Evolutionary conservation across 1,140 invertebrate genomes (phyloP), one percentile per base, ranked within the genome.

Genomic region (Dinoponera quadriceps): DNA sequence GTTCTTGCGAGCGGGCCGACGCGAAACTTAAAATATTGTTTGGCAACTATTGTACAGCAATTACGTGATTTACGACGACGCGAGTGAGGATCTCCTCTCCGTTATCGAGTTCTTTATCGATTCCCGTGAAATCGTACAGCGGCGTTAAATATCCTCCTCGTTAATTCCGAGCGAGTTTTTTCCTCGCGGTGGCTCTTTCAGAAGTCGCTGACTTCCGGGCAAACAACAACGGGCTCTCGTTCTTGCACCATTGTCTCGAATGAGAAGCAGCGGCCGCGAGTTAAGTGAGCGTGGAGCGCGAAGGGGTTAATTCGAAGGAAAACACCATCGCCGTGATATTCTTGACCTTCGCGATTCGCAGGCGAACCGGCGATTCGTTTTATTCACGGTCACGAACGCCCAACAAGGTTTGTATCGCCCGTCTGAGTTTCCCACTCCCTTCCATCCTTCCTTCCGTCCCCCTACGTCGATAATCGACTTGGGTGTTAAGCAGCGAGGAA

Each of bases 351-450:
- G 75, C 65, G 65, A 59, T 78, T 51, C 54, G 55, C 48, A 68
- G 71, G n/a, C 54, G 33, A 69, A 74, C 82, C 60, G 75, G 68
- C 74, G 83, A 91, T 87, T 89, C 85, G 85, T 88, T 90, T 90
- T 90, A 90, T 81, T 90, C 85, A 65, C 81, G 85, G 73, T 84
- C 82, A 85, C 83, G 88, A 87, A 85, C 77, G 44, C 86, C 65
- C 81, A 88, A 88, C 87, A 62, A 81, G 44, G 55, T 88, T 88
- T 88, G 71, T 71, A 80, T 80, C 65, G 75, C 77, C 25, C 7
- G 62, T 51, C 60, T 48, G 60, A 59, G 65, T 57, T 69, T 69
- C 27, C n/a, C 27, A 54, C 48, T 55, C 51, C 44, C 3, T 20
- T 62, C 22, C 38, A 3, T 18, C 13, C 25, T 29, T 44, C 18